These are phyloP conservation scores for Brassicogethes aeneus DNA, from an alignment of 2,888 invertebrate species.

Conservation along the genomic window DNA sequence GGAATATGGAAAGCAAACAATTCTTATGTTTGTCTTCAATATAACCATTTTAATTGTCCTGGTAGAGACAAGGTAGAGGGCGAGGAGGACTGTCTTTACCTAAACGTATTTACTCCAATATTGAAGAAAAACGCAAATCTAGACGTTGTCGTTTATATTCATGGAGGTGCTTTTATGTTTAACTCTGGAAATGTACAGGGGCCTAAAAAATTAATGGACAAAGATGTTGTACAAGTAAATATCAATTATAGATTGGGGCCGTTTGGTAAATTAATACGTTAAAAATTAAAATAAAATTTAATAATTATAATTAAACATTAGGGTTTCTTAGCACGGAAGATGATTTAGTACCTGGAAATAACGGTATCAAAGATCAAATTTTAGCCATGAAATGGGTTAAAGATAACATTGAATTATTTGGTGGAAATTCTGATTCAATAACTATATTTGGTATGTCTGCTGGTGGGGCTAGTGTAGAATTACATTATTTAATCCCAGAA, in stretches of 20 bases:
- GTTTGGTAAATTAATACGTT: constrained; percentile 40
- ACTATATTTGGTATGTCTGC: constrained; percentile 63
- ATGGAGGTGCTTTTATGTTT: constrained; percentile 63
- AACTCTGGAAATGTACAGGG: constrained; percentile 48
- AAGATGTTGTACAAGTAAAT: constrained; percentile 56
- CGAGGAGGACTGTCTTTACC: constrained; percentile 57
- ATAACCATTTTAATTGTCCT: constrained; percentile 23
- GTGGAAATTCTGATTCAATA: constrained; percentile 61
- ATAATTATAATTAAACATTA: constrained; percentile 22
- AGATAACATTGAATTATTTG: constrained; percentile 58
- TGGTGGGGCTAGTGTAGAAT: constrained; percentile 66
- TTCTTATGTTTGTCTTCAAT: constrained; percentile 21
- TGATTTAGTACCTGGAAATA: constrained; percentile 57
- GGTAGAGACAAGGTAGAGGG: constrained; percentile 36
- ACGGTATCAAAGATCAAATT: constrained; percentile 65
- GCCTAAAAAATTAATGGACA: constrained; percentile 52
- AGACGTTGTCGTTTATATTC: constrained; percentile 57
- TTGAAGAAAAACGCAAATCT: constrained; percentile 38
- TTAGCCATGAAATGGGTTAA: constrained; percentile 62
- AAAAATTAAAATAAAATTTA: constrained; percentile 4
- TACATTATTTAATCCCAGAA: constrained; percentile 57
- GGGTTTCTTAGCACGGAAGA: constrained; percentile 72
- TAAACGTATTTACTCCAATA: constrained; percentile 54
- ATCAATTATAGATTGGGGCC: constrained; percentile 66
- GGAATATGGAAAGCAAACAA: constrained; percentile 55